phyloP scores from a whole-genome alignment of 2,888 invertebrate genomes.

The Nymphalis c-album region DNA sequence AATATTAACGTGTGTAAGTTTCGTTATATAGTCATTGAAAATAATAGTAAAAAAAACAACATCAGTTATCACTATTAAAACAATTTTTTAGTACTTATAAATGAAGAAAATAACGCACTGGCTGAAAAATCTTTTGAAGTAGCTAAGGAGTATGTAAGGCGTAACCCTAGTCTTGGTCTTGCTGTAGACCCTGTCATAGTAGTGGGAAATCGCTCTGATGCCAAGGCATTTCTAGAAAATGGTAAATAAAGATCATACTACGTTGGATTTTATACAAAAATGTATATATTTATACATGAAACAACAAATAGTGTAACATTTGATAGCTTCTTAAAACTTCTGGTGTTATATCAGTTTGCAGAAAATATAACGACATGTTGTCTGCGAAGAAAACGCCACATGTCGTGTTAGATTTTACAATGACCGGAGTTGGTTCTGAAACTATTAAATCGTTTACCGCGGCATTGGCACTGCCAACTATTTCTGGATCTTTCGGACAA shows the following conservation, averaged over 20 bases:
- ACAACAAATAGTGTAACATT: too few relatives aligned
- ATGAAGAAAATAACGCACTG: conserved; percentile 87
- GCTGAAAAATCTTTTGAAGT: conserved; percentile 87
- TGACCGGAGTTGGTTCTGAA: conserved; percentile 90
- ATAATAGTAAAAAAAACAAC: neutral
- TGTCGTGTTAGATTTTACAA: conserved; percentile 90
- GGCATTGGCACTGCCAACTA: conserved; percentile 89
- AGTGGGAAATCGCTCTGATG: conserved; percentile 87
- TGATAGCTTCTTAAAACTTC: too few relatives aligned
- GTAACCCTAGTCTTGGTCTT: conserved; percentile 85
- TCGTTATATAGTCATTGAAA: neutral
- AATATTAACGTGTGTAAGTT: conserved; percentile 88
- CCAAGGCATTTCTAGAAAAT: conserved; percentile 85
- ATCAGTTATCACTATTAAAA: neutral
- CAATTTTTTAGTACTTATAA: conserved; percentile 83
- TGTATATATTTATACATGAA: neutral
- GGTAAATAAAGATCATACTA: conserved; percentile 67
- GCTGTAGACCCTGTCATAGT: conserved; percentile 83
- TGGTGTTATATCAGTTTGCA: conserved; percentile 82
- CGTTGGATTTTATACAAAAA: neutral
- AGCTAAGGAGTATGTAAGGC: conserved; percentile 85
- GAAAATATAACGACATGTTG: conserved; percentile 85
- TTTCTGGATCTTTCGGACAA: conserved; percentile 93
- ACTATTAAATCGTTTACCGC: conserved; percentile 92
- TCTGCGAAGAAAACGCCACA: conserved; percentile 86